Percentiles rank a stretch among this genome's conserved stretches.
Conservation (phyloP, 2,888 invertebrate genomes). For the Brachypterus glaber region DNA sequence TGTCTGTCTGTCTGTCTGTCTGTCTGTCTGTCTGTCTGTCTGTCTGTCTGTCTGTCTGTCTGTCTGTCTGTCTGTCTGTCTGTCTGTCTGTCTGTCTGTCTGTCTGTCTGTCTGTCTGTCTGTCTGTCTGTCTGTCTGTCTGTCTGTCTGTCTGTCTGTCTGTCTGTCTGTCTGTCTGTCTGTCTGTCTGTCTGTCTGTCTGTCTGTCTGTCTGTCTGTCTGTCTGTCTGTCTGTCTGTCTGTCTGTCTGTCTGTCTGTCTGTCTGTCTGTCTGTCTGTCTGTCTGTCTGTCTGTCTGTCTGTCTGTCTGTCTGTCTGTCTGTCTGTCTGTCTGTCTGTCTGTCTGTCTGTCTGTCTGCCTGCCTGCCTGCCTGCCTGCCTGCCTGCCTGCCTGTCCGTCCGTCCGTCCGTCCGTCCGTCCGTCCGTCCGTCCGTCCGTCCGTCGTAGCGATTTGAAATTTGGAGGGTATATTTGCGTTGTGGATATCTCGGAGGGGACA, state of each 20-base stretch:
- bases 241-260: conserved; percentile 1
- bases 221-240: conserved; percentile 1
- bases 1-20: conserved; percentile 1
- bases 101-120: conserved; percentile 1
- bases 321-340: conserved; percentile 1
- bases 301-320: conserved; percentile 1
- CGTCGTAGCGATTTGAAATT: too few species aligned
- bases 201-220: conserved; percentile 1
- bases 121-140: conserved; percentile 1
- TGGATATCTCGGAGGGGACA: too few species aligned
- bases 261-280: conserved; percentile 1
- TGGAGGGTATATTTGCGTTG: too few species aligned
- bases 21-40: conserved; percentile 1
- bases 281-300: conserved; percentile 1
- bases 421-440: neutral
- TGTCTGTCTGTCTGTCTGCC: conserved; percentile 1
- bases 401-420: neutral
- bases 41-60: conserved; percentile 1
- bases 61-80: conserved; percentile 1
- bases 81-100: conserved; percentile 1
- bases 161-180: conserved; percentile 1
- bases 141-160: conserved; percentile 1
- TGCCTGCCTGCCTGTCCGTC: too few species aligned
- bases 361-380: too few species aligned
- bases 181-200: conserved; percentile 1